A percentile compares a stretch with the other conserved stretches of the same genome.
phyloP scores from a whole-genome alignment of 2,888 invertebrate genomes.

The Pemphredon lugubris region DNA sequence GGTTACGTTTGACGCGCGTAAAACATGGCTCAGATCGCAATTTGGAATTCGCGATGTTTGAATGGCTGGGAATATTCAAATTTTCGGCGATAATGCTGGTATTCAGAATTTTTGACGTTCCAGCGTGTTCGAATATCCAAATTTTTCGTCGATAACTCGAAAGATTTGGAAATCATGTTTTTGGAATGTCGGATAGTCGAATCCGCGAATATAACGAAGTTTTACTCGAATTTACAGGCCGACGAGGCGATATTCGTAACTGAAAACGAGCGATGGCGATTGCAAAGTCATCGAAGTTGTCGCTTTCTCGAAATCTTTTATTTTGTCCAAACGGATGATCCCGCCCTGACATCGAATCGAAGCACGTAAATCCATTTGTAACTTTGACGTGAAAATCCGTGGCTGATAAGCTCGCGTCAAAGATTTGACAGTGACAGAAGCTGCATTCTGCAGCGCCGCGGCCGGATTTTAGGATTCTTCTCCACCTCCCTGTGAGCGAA shows the following conservation, averaged over 20 bases:
- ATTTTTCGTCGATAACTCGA: too few species aligned
- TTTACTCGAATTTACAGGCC: too few species aligned
- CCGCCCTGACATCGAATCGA: conserved; percentile 14
- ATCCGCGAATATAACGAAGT: too few species aligned
- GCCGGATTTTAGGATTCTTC: conserved; percentile 9
- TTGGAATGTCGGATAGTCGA: too few species aligned
- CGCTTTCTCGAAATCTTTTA: conserved; percentile 6
- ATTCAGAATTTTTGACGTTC: too few species aligned
- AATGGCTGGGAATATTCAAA: too few species aligned
- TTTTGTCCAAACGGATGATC: conserved; percentile 18
- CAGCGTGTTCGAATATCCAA: too few species aligned
- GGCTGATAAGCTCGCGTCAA: conserved; percentile 46
- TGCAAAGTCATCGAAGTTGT: not conserved
- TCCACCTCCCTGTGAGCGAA: not conserved
- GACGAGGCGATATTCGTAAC: not conserved
- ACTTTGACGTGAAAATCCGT: conserved; percentile 43
- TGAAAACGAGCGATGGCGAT: not conserved
- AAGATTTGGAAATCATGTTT: too few species aligned
- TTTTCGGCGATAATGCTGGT: too few species aligned
- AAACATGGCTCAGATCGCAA: too few species aligned
- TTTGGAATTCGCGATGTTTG: too few species aligned
- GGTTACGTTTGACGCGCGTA: too few species aligned
- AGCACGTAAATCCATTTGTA: conserved; percentile 14
- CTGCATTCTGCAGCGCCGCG: conserved; percentile 6
- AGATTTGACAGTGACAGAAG: conserved; percentile 49